A percentile compares a stretch with the other conserved stretches of the same genome.
Evolutionary conservation across 53 echinoderm and acorn worm species (phyloP).

Genomic region (Crossaster papposus): DNA sequence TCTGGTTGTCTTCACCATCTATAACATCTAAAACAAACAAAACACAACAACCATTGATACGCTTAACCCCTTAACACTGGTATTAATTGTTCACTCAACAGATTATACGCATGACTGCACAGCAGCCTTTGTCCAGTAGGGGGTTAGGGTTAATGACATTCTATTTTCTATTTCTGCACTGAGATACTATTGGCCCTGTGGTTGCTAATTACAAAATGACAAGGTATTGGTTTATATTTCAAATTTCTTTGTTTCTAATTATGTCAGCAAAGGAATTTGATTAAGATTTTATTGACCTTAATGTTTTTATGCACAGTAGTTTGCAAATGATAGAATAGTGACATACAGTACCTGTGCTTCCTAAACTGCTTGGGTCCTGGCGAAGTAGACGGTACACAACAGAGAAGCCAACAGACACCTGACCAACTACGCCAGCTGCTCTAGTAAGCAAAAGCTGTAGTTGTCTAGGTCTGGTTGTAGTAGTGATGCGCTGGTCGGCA

Average conservation of each 20-base stretch:
- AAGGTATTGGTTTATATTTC: no score
- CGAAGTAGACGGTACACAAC: constrained; percentile 62
- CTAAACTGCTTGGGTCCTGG: constrained; percentile 31
- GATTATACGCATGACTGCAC: no score
- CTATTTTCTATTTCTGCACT: no score
- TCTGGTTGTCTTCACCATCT: constrained; percentile 43
- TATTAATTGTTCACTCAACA: no score
- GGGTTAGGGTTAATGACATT: no score
- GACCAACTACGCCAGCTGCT: constrained; percentile 79
- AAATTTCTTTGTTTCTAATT: not conserved
- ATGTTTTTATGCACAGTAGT: no score
- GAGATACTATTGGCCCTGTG: no score
- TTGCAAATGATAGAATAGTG: not conserved
- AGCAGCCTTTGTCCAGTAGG: no score
- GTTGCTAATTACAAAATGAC: no score
- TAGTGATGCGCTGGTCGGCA: constrained; percentile 77
- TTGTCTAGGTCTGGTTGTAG: constrained; percentile 54
- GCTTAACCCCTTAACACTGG: no score
- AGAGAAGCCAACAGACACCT: constrained; percentile 74
- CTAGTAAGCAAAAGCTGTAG: constrained; percentile 83
- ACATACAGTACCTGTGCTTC: constrained; percentile 47
- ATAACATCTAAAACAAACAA: constrained; percentile 70
- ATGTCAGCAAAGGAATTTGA: no score
- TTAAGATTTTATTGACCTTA: no score
- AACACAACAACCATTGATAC: not conserved